Percentiles rank a stretch among this genome's conserved stretches.
These are phyloP conservation scores for Thumatha senex DNA, from an alignment of 2,888 invertebrate species.

Conservation along the genomic window DNA sequence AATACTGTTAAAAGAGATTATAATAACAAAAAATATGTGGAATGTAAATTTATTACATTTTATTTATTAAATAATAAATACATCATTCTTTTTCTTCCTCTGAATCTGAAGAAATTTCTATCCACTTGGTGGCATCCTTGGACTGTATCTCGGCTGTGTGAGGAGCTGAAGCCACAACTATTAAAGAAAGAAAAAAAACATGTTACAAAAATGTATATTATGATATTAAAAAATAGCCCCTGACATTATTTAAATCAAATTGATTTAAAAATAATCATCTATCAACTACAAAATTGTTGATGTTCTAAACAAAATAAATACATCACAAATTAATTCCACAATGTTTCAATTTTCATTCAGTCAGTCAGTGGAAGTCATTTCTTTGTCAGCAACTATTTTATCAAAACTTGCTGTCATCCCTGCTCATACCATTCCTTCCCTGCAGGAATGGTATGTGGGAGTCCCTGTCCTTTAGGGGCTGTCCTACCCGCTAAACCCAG, in stretches of 20 bases:
- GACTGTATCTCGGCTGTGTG: slow-evolving; percentile 66
- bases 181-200: slow-evolving; percentile 31
- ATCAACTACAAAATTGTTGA: neutral
- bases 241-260: too few species aligned
- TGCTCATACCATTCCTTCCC: too few species aligned
- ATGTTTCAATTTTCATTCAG: too few species aligned
- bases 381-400: too few species aligned
- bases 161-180: slow-evolving; percentile 63
- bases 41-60: slow-evolving; percentile 72
- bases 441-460: too few species aligned
- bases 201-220: too few species aligned
- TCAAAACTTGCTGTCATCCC: too few species aligned
- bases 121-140: slow-evolving; percentile 66
- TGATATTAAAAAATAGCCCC: too few species aligned
- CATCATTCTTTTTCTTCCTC: slow-evolving; percentile 53
- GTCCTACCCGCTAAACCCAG: too few species aligned
- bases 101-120: slow-evolving; percentile 77
- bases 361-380: too few species aligned
- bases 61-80: slow-evolving; percentile 54
- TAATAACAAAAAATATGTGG: slow-evolving; percentile 61
- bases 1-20: slow-evolving; percentile 61
- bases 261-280: too few species aligned
- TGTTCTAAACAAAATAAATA: neutral
- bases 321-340: neutral
- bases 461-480: too few species aligned